These are phyloP conservation scores for Sapayoa aenigma DNA, from an alignment of 2,113 vertebrate species.

Conservation along the genomic window DNA sequence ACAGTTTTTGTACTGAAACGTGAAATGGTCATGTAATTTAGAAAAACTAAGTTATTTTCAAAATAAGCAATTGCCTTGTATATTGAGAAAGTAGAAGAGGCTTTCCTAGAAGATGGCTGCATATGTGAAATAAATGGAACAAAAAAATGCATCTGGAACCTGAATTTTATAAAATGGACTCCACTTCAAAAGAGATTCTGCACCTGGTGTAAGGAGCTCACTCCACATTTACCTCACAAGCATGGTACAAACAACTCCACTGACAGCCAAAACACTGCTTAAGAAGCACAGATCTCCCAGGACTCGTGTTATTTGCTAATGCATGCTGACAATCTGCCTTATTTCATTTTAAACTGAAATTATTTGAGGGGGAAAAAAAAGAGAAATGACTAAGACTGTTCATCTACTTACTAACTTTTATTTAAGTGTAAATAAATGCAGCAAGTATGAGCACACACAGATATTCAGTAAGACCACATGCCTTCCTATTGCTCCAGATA, in stretches of 20 bases:
- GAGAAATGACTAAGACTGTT: neutral
- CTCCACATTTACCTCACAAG: neutral
- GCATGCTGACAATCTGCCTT: neutral
- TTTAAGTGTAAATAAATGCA: neutral
- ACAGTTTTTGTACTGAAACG: constrained; percentile 17
- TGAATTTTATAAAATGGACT: neutral
- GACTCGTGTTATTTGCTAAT: fast-evolving
- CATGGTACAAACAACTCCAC: neutral
- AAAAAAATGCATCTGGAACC: neutral
- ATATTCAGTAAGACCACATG: fast-evolving
- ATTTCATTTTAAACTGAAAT: neutral
- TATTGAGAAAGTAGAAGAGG: neutral
- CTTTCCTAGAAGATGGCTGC: neutral
- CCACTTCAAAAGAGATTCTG: neutral
- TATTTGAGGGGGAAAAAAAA: neutral
- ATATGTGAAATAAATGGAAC: neutral
- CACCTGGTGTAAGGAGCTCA: neutral
- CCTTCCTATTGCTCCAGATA: neutral
- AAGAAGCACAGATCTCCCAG: neutral
- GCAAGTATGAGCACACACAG: neutral
- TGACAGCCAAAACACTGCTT: neutral
- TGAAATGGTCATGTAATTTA: neutral
- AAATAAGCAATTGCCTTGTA: neutral
- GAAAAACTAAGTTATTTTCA: constrained; percentile 13
- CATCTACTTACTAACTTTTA: neutral